These are phyloP conservation scores for Selenia dentaria DNA, from an alignment of 2,888 invertebrate genomes.

Conservation along the genomic window DNA sequence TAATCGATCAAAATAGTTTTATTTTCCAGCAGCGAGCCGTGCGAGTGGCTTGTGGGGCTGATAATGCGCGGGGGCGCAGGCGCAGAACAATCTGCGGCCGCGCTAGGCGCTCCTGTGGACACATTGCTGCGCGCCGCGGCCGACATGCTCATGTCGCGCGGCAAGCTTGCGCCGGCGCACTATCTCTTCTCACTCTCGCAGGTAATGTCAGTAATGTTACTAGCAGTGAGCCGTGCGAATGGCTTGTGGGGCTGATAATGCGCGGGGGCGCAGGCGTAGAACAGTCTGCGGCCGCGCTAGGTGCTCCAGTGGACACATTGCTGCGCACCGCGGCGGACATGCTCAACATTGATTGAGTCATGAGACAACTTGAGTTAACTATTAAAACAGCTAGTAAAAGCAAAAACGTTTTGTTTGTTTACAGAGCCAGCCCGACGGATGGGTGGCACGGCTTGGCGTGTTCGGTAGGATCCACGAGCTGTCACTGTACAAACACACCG, in stretches of 20 bases:
- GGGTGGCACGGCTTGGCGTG: conserved; percentile 73
- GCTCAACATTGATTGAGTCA: too few relatives aligned
- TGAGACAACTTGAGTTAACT: too few relatives aligned
- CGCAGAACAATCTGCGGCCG: conserved; percentile 69
- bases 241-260: conserved; percentile 71
- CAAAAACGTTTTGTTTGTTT: conserved; percentile 15
- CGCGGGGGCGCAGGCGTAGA: conserved; percentile 72
- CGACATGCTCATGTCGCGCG: conserved; percentile 90
- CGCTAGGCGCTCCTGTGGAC: conserved; percentile 80
- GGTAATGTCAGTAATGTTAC: conserved; percentile 57
- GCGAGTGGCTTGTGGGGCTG: conserved; percentile 74
- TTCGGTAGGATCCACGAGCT: conserved; percentile 69
- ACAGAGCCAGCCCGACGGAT: conserved; percentile 72
- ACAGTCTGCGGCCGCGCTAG: conserved; percentile 68
- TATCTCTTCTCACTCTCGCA: conserved; percentile 92
- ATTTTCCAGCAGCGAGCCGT: conserved; percentile 60
- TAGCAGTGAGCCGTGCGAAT: conserved; percentile 65
- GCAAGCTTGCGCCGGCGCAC: conserved; percentile 90
- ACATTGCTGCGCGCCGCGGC: conserved; percentile 91
- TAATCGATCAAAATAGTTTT: too few relatives aligned
- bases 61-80: conserved; percentile 70
- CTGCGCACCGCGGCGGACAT: conserved; percentile 93
- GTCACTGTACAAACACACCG: conserved; percentile 61
- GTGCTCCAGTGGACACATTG: conserved; percentile 83
- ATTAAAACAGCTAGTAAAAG: too few relatives aligned